These are phyloP conservation scores for Rhopalosiphum maidis DNA, from an alignment of 1,140 invertebrate genomes.

Conservation along the genomic window DNA sequence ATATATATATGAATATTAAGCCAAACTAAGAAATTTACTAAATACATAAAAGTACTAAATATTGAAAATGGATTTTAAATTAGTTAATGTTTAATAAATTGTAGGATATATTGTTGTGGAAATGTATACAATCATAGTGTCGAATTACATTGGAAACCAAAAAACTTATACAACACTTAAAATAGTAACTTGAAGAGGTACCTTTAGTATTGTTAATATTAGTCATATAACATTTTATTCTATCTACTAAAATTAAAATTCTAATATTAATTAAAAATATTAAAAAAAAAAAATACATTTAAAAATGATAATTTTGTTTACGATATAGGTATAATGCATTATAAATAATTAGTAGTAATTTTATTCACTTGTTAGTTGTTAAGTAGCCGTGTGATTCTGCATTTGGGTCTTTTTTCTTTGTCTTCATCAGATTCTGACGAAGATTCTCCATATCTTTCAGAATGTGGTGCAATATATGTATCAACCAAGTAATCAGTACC, in stretches of 20 bases:
- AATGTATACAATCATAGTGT: not conserved
- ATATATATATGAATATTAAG: too few relatives aligned
- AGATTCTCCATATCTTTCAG: constrained; percentile 30
- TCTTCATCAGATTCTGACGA: constrained; percentile 42
- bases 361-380: constrained; percentile 26
- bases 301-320: not conserved
- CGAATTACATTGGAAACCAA: not conserved
- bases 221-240: too few relatives aligned
- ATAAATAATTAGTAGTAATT: not conserved
- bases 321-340: not conserved
- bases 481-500: constrained; percentile 25
- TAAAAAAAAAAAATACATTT: not conserved
- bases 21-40: too few relatives aligned
- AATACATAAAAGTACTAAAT: not conserved
- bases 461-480: constrained; percentile 30
- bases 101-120: not conserved
- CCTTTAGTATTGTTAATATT: not conserved
- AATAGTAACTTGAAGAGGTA: not conserved
- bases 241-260: not conserved
- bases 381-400: constrained; percentile 38
- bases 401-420: constrained; percentile 27
- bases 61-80: not conserved
- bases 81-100: not conserved
- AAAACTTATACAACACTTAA: not conserved
- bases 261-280: not conserved